Percentiles rank a stretch among this genome's conserved stretches.
Evolutionary conservation across 2,797 vertebrate genomes (phyloP).

Genomic region (Momotus momota): DNA sequence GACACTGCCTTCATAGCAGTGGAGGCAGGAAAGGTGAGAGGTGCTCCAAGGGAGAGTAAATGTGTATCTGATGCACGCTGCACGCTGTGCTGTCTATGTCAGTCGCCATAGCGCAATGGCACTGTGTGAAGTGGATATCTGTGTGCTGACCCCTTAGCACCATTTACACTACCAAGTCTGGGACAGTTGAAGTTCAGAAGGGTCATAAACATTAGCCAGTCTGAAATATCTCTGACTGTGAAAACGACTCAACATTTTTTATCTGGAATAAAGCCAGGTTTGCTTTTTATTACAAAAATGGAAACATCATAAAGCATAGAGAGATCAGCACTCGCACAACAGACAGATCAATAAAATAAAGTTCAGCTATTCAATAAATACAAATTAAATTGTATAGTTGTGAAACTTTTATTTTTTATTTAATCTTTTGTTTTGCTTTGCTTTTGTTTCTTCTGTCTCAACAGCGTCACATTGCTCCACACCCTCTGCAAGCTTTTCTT

Average conservation of each 20-base stretch:
- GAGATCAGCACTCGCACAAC: background rate
- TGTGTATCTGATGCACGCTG: background rate
- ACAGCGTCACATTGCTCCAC: background rate
- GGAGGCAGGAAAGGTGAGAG: background rate
- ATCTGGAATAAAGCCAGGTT: background rate
- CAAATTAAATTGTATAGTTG: background rate
- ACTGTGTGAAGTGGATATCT: background rate
- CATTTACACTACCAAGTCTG: background rate
- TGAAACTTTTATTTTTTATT: background rate
- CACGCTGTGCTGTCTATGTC: background rate
- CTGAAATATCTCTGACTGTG: background rate
- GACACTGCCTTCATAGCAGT: background rate
- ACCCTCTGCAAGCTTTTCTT: background rate
- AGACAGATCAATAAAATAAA: background rate
- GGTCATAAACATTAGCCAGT: background rate
- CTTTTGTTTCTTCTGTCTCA: background rate
- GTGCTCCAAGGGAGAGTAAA: background rate
- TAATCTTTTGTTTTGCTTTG: background rate
- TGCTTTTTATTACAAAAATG: background rate
- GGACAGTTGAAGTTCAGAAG: background rate
- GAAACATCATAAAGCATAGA: background rate
- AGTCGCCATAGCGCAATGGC: fast-evolving
- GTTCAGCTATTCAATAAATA: background rate
- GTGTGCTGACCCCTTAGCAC: fast-evolving
- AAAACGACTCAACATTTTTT: background rate